Conservation (phyloP, 2,888 invertebrate genomes). For the Teleiodes luculella region DNA sequence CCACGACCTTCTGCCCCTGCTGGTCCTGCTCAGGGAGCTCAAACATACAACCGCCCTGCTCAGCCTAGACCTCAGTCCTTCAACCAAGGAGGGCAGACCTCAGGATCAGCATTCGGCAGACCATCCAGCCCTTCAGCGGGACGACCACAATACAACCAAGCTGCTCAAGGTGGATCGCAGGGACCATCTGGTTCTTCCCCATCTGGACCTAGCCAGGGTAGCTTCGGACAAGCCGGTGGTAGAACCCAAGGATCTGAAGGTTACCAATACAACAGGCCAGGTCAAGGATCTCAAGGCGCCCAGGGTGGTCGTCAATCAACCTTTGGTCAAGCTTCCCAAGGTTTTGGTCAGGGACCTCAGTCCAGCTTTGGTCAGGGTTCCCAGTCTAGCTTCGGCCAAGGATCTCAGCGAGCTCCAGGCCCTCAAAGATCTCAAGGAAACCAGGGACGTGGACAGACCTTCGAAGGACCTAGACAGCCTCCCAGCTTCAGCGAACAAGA, state of each 20-base stretch:
- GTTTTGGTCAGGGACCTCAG: neutral
- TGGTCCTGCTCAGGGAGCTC: slow-evolving; percentile 13
- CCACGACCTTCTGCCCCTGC: slow-evolving; percentile 13
- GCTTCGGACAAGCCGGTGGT: slow-evolving; percentile 18
- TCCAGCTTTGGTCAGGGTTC: slow-evolving; percentile 11
- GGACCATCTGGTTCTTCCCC: neutral
- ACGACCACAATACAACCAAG: slow-evolving; percentile 15
- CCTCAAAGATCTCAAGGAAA: slow-evolving; percentile 11
- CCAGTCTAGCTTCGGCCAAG: slow-evolving; percentile 9
- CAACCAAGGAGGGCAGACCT: slow-evolving; percentile 9
- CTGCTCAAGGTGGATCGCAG: slow-evolving; percentile 7
- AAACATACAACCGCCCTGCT: slow-evolving; percentile 13
- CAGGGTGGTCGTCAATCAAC: slow-evolving; percentile 7
- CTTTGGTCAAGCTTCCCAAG: slow-evolving; percentile 15
- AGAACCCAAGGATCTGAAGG: slow-evolving; percentile 29
- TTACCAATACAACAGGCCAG: slow-evolving; percentile 42
- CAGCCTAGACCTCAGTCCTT: neutral
- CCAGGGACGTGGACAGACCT: slow-evolving; percentile 32
- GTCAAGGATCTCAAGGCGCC: slow-evolving; percentile 7
- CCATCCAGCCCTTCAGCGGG: neutral
- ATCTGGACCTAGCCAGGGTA: neutral
- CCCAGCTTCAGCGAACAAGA: slow-evolving; percentile 66
- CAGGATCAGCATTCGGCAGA: neutral
- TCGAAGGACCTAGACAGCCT: slow-evolving; percentile 62
- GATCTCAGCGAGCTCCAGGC: slow-evolving; percentile 1